These are phyloP conservation scores for Bergia puertoricense DNA, from an alignment of 92 coral and sea anemone genomes.

Conservation along the genomic window DNA sequence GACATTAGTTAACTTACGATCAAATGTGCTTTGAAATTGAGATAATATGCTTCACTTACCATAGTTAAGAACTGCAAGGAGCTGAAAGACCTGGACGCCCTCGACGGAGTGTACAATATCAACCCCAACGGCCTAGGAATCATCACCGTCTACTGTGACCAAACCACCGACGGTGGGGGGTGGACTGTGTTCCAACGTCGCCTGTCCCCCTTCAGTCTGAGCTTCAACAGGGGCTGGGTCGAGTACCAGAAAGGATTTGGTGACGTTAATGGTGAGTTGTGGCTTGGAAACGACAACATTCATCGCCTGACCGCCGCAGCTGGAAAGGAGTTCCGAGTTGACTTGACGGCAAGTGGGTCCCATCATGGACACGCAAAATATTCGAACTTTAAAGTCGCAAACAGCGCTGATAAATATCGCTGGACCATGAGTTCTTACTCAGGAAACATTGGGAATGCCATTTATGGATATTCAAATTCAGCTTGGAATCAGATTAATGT, in stretches of 20 bases:
- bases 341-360: slow-evolving; percentile 37
- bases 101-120: slow-evolving; percentile 16
- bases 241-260: slow-evolving; percentile 39
- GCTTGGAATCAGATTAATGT: slow-evolving; percentile 18
- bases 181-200: slow-evolving; percentile 42
- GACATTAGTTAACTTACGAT: not conserved
- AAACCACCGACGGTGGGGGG: slow-evolving; percentile 29
- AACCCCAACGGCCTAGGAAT: slow-evolving; percentile 7
- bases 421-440: slow-evolving; percentile 44
- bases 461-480: slow-evolving; percentile 32
- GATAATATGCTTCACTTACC: not conserved
- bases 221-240: slow-evolving; percentile 30
- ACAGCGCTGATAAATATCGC: slow-evolving; percentile 27
- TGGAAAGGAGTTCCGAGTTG: slow-evolving; percentile 14
- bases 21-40: not conserved
- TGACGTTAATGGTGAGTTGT: slow-evolving; percentile 4
- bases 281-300: slow-evolving; percentile 38
- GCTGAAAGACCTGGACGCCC: slow-evolving; percentile 7
- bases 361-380: slow-evolving; percentile 8
- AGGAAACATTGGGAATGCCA: slow-evolving; percentile 40
- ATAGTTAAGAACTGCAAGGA: slow-evolving; percentile 21
- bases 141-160: slow-evolving; percentile 35
- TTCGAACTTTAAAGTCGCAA: slow-evolving; percentile 36
- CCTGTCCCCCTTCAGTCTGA: slow-evolving; percentile 21
- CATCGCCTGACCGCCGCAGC: slow-evolving; percentile 32